phyloP scores from a whole-genome alignment of 2,888 invertebrate genomes.

The Hyalella azteca region DNA sequence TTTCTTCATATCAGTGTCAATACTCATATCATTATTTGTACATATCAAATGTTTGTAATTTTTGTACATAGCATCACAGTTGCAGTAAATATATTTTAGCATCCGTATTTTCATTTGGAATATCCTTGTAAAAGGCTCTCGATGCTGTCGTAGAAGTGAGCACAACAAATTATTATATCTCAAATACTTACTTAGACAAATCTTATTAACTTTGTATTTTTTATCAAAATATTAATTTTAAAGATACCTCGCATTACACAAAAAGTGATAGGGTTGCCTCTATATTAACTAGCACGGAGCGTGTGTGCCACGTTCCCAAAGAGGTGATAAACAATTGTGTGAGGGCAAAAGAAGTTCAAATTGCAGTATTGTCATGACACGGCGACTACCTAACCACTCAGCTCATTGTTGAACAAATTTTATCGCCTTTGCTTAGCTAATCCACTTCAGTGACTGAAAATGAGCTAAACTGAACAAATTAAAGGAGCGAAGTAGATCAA shows the following conservation, averaged over 20 bases:
- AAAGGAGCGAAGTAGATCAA: constrained; percentile 28
- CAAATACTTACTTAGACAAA: too few relatives aligned
- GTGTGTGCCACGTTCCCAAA: too few relatives aligned
- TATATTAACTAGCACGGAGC: too few relatives aligned
- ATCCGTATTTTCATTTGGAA: not conserved
- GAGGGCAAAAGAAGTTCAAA: too few relatives aligned
- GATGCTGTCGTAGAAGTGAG: too few relatives aligned
- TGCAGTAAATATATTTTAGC: constrained; percentile 36
- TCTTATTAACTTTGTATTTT: too few relatives aligned
- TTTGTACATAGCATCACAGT: constrained; percentile 33
- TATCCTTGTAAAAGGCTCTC: too few relatives aligned
- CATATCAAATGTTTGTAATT: constrained; percentile 36
- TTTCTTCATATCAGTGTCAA: constrained; percentile 34
- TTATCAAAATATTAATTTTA: too few relatives aligned
- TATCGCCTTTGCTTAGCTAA: constrained; percentile 21
- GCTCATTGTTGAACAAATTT: constrained; percentile 19
- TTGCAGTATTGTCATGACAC: constrained; percentile 4
- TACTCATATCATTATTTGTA: constrained; percentile 31
- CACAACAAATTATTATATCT: too few relatives aligned
- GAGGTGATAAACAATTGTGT: too few relatives aligned
- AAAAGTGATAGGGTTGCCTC: too few relatives aligned
- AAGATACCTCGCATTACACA: too few relatives aligned
- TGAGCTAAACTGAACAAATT: constrained; percentile 35
- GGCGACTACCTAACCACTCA: constrained; percentile 7
- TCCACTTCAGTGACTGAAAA: constrained; percentile 27